Evolutionary conservation across 2,113 vertebrate species (phyloP).

Genomic region (Plectropomus leopardus): DNA sequence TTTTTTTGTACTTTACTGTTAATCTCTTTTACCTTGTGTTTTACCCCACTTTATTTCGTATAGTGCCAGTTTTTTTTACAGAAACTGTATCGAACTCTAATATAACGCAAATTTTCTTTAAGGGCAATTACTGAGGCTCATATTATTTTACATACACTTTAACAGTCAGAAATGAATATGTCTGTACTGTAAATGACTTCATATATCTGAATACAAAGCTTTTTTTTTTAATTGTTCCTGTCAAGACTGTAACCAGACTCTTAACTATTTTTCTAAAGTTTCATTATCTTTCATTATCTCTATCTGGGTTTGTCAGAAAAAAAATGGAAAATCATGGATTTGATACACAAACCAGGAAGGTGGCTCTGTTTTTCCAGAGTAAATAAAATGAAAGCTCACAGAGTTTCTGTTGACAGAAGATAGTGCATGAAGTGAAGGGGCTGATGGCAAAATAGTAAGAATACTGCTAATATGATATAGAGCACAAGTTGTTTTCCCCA

Average conservation of each 20-base stretch:
- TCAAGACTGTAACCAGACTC: neutral
- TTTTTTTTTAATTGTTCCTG: neutral
- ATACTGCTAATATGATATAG: neutral
- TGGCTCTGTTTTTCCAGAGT: neutral
- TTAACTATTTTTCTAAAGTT: neutral
- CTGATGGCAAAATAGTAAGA: neutral
- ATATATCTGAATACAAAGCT: neutral
- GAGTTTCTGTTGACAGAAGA: constrained; percentile 2
- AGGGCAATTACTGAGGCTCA: too few relatives aligned
- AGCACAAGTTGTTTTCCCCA: neutral
- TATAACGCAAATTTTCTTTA: neutral
- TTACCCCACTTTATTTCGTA: neutral
- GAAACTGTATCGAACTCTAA: neutral
- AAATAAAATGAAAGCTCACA: neutral
- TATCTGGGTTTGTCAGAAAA: neutral
- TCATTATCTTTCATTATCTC: neutral
- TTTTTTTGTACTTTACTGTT: neutral
- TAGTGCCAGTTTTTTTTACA: neutral
- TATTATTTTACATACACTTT: neutral
- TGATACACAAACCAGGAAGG: neutral
- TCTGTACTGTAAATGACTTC: neutral
- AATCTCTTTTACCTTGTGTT: neutral
- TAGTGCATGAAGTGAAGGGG: neutral
- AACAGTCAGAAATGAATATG: neutral
- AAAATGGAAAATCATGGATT: neutral